These are phyloP conservation scores for Cheilosia variabilis DNA, from an alignment of 2,888 invertebrate species.

Conservation along the genomic window DNA sequence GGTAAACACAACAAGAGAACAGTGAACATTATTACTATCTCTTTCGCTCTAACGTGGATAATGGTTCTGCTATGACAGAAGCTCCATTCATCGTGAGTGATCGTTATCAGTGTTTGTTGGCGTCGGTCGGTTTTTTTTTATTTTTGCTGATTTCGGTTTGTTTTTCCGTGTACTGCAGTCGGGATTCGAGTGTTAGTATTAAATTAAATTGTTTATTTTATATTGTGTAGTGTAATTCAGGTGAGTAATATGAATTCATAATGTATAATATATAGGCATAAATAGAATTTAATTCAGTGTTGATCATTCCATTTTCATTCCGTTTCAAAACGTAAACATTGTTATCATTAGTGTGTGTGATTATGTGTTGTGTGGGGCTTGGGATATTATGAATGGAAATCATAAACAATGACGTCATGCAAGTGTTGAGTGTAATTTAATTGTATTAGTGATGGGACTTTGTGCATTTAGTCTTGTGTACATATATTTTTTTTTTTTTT, in stretches of 20 bases:
- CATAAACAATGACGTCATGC: constrained; percentile 7
- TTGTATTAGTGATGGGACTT: not conserved
- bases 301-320: constrained; percentile 1
- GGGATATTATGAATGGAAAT: not conserved
- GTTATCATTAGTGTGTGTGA: constrained; percentile 1
- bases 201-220: not conserved
- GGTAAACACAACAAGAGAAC: constrained; percentile 5
- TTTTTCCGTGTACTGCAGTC: not conserved
- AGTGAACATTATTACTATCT: not conserved
- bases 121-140: not conserved
- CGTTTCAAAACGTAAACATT: constrained; percentile 1
- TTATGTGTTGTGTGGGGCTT: constrained; percentile 10
- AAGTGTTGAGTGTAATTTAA: not conserved
- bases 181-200: not conserved
- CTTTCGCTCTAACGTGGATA: not conserved
- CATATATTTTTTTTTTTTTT: too few relatives aligned
- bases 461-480: constrained; percentile 1
- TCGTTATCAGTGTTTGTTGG: not conserved
- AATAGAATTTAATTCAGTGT: not conserved
- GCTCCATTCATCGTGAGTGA: not conserved
- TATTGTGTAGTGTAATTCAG: constrained; percentile 2
- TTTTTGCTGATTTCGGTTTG: constrained; percentile 3
- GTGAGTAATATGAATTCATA: not conserved
- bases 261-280: not conserved
- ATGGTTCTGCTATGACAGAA: not conserved